Evolutionary conservation across 2,888 invertebrate species (phyloP).

Genomic region (Scaptomyza reducta): DNA sequence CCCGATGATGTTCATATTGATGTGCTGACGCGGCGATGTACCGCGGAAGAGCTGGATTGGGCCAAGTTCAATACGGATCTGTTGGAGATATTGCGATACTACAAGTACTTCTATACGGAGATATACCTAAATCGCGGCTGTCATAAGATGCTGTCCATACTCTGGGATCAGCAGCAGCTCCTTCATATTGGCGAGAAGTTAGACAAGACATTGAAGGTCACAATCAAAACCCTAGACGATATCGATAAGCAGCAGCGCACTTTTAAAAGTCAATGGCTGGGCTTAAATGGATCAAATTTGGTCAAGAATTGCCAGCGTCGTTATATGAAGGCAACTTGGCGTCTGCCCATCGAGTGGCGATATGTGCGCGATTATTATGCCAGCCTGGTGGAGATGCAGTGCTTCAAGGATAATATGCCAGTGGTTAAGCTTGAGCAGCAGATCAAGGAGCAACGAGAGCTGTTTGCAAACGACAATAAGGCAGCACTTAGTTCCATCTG

Average conservation of each 20-base stretch:
- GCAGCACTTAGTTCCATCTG: not conserved
- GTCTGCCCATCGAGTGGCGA: conserved; percentile 43
- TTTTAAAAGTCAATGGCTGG: not conserved
- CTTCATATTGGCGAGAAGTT: conserved; percentile 32
- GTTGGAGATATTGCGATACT: conserved; percentile 26
- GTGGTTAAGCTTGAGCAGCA: conserved; percentile 10
- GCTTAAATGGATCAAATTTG: not conserved
- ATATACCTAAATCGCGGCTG: not conserved
- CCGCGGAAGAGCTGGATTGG: conserved; percentile 14
- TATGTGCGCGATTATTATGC: conserved; percentile 30
- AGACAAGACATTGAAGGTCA: not conserved
- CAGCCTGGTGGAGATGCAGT: conserved; percentile 26
- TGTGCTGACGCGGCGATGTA: conserved; percentile 18
- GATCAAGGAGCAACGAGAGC: conserved; percentile 3
- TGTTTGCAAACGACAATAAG: not conserved
- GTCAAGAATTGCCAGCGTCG: not conserved
- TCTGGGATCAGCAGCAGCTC: conserved; percentile 34
- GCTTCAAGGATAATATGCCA: conserved; percentile 2
- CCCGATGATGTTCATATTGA: conserved; percentile 33
- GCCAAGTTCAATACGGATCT: conserved; percentile 45
- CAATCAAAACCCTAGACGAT: not conserved
- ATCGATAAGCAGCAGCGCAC: not conserved
- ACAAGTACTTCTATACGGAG: conserved; percentile 31
- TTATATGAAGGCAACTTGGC: not conserved
- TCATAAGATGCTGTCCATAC: conserved; percentile 1